Base-by-base conservation (phyloP, 2,888 invertebrate genomes). In the Coremacera marginata region DNA sequence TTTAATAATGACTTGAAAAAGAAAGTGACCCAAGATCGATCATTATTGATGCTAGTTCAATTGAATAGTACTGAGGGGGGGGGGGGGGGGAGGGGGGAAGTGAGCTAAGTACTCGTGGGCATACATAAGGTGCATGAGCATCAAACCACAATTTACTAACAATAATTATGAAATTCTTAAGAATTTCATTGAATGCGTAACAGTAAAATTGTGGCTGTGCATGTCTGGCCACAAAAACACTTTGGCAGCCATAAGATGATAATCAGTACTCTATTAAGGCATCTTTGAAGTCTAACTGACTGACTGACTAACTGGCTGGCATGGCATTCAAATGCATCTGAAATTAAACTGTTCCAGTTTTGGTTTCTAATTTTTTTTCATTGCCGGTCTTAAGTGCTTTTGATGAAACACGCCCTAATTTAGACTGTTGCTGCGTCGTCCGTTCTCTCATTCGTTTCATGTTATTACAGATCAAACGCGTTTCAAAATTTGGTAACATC, bases 251-350 rank as follows among this genome's bases (percentile, higher is more conserved):
- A 82, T 86, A 85, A 86, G 84, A 86, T 86, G 81, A 85, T 84
- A 85, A 85, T 86, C 85, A 84, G 84, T 83, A 82, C 83, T 84
- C 86, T 86, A 86, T 86, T 84, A 86, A 86, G 84, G 67, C 77
- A 83, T 74, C 72, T 78, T 34, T 78, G 31, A 71, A 60, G 77
- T 57, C 70, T 44, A 57, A 22, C 31, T 70, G 67, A 44, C 22
- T 55, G 51, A 75, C 57, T 75, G 75, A 63, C 62, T 22, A 34
- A 49, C 60, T 31, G 31, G 27, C 22, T 49, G n/a, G 65, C 27
- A 34, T 16, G 81, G 82, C 84, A 84, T 85, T 84, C 84, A 84
- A 84, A 85, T 84, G 82, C 83, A 84, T 73, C 79, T 37, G 60
- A 70, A 14, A n/a, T 51, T 68, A 19, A 44, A 52, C 22, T 55